Evolutionary conservation across 2,797 vertebrate genomes (phyloP).

Genomic region (Brachyrhaphis roseni): DNA sequence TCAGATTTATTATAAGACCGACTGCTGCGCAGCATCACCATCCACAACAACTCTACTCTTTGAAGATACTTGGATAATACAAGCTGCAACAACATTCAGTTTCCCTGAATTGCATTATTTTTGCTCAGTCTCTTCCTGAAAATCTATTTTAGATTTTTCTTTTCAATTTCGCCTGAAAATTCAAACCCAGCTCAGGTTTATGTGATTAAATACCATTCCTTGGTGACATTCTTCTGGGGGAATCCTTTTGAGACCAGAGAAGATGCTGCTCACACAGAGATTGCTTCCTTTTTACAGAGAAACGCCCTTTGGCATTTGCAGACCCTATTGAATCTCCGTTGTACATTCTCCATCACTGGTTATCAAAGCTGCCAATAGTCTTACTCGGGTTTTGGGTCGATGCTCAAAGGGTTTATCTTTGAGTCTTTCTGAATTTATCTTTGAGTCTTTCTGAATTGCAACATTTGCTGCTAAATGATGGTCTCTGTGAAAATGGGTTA

Average conservation of each 20-base stretch:
- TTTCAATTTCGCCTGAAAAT: not conserved
- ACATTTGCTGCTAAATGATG: not conserved
- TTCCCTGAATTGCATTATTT: not conserved
- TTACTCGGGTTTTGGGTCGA: not conserved
- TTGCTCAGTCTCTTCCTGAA: not conserved
- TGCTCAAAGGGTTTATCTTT: not conserved
- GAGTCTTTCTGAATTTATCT: not conserved
- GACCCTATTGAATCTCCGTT: not conserved
- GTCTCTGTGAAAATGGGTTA: not conserved
- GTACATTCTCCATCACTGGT: not conserved
- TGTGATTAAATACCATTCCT: not conserved
- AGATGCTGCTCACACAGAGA: not conserved
- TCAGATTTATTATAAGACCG: not conserved
- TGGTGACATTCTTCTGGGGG: not conserved
- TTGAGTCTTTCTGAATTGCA: not conserved
- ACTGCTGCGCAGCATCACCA: not conserved
- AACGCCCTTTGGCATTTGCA: not conserved
- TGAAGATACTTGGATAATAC: not conserved
- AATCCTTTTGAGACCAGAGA: not conserved
- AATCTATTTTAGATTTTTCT: not conserved
- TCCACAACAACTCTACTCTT: not conserved
- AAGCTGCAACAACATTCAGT: not conserved
- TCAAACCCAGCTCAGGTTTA: not conserved
- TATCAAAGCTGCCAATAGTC: not conserved
- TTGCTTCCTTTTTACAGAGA: not conserved